Percentiles rank a stretch among this genome's conserved stretches.
These are phyloP conservation scores for Puffinus mauretanicus DNA, from an alignment of 2,113 vertebrate species.

Conservation along the genomic window DNA sequence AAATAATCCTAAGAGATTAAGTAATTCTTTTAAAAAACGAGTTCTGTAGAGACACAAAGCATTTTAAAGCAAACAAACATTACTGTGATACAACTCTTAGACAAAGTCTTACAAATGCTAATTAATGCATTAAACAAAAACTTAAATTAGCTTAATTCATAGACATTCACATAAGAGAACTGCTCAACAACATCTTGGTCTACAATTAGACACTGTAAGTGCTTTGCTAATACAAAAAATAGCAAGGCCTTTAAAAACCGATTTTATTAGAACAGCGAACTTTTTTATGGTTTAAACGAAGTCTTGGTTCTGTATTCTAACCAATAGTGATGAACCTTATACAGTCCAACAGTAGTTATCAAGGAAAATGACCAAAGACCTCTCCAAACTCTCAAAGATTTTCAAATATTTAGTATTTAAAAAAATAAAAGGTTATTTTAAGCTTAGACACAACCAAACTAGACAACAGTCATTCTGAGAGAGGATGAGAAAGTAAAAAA, in stretches of 20 bases:
- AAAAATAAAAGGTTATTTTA: slow-evolving; percentile 6
- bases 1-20: slow-evolving; percentile 11
- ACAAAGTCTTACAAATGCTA: not conserved
- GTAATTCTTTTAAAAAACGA: not conserved
- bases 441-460: not conserved
- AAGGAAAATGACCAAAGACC: not conserved
- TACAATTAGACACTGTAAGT: not conserved
- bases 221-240: not conserved
- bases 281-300: not conserved
- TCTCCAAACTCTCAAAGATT: not conserved
- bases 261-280: not conserved
- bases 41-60: not conserved
- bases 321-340: not conserved
- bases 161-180: not conserved
- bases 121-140: slow-evolving; percentile 1
- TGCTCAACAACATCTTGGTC: not conserved
- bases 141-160: not conserved
- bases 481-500: not conserved
- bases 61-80: slow-evolving; percentile 8
- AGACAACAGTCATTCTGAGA: not conserved
- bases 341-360: not conserved
- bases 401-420: not conserved
- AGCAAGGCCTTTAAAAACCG: not conserved
- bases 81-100: not conserved
- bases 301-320: not conserved